phyloP scores from a whole-genome alignment of 1,140 invertebrate genomes.

The Drosophila quadrilineata region DNA sequence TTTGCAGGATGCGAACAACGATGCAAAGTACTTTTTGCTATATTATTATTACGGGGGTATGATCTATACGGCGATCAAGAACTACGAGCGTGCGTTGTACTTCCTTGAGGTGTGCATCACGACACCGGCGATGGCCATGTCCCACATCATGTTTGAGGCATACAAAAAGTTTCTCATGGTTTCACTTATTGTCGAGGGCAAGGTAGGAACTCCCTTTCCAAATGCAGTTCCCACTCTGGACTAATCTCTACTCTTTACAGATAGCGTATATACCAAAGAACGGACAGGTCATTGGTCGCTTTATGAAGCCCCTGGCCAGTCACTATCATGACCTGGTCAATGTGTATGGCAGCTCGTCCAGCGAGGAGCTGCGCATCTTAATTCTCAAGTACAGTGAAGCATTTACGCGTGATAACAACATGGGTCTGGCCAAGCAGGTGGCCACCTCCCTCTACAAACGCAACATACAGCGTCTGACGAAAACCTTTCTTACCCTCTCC shows the following conservation, averaged over 20 bases:
- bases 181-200: constrained; percentile 94
- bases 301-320: constrained; percentile 94
- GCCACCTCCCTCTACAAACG: constrained; percentile 95
- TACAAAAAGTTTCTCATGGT: constrained; percentile 98
- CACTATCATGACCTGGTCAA: constrained; percentile 95
- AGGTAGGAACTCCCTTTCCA: constrained; percentile 82
- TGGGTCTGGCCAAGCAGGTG: constrained; percentile 90
- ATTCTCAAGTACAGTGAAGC: constrained; percentile 91
- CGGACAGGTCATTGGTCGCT: constrained; percentile 93
- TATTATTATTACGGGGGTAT: constrained; percentile 99
- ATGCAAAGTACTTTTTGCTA: constrained; percentile 95
- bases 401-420: constrained; percentile 92
- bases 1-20: constrained; percentile 86
- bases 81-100: constrained; percentile 95
- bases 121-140: constrained; percentile 95
- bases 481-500: constrained; percentile 97
- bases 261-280: constrained; percentile 92
- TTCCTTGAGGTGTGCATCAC: constrained; percentile 97
- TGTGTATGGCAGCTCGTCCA: constrained; percentile 90
- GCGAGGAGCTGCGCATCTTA: constrained; percentile 86
- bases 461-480: constrained; percentile 97
- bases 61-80: constrained; percentile 96
- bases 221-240: no score
- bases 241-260: constrained; percentile 79
- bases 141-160: constrained; percentile 97